Conservation (phyloP, 2,113 vertebrate species). For the Chionodraco myersi region DNA sequence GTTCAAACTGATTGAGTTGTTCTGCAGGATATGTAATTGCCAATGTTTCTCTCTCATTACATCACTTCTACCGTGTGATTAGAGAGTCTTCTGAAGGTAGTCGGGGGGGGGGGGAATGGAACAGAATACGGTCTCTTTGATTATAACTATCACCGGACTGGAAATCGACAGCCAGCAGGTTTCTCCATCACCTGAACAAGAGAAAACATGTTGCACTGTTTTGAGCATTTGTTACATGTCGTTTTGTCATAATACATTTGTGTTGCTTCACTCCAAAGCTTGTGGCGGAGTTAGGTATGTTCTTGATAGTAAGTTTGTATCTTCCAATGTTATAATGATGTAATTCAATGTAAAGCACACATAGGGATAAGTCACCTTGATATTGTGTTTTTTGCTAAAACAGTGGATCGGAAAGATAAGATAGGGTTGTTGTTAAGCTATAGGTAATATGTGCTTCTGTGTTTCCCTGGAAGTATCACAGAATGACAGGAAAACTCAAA, state of each 20-base stretch:
- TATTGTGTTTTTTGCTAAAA: neutral
- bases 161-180: conserved; percentile 43
- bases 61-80: conserved; percentile 70
- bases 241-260: neutral
- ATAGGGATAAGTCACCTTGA: neutral
- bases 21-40: conserved; percentile 72
- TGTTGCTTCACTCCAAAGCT: neutral
- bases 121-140: conserved; percentile 64
- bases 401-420: neutral
- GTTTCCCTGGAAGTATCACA: neutral
- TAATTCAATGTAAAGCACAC: neutral
- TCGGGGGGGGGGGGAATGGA: conserved; percentile 33
- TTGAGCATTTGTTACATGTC: conserved; percentile 31
- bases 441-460: no score
- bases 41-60: conserved; percentile 72
- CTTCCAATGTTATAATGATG: no score
- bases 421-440: conserved; percentile 1
- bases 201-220: conserved; percentile 46
- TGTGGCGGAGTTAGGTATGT: neutral
- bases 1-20: conserved; percentile 36
- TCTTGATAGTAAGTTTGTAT: neutral
- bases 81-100: conserved; percentile 58
- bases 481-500: neutral
- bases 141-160: conserved; percentile 48
- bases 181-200: conserved; percentile 44